These are phyloP conservation scores for Mugil cephalus DNA, from an alignment of 2,113 vertebrate genomes.

Conservation along the genomic window DNA sequence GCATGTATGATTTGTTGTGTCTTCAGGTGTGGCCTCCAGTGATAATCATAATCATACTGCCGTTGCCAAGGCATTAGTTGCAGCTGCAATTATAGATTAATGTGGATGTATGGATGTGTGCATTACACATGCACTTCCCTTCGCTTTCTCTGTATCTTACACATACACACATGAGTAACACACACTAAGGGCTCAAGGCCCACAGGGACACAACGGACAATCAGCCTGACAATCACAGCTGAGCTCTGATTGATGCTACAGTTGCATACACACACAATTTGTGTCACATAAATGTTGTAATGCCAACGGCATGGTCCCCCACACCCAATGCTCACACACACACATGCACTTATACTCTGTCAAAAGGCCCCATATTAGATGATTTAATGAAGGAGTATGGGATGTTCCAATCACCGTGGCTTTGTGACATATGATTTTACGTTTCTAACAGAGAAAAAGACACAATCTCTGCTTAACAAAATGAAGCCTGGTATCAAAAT, in stretches of 20 bases:
- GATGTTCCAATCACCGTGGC: constrained; percentile 32
- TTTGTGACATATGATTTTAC: constrained; percentile 10
- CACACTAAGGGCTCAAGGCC: constrained; percentile 60
- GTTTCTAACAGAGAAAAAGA: constrained; percentile 9
- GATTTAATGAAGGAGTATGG: constrained; percentile 49
- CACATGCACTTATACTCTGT: constrained; percentile 20
- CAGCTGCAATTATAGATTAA: constrained; percentile 73
- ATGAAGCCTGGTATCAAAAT: neutral
- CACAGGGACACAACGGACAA: constrained; percentile 69
- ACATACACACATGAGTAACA: constrained; percentile 52
- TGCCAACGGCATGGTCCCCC: constrained; percentile 40
- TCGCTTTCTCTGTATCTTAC: constrained; percentile 9
- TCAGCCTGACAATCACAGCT: constrained; percentile 78
- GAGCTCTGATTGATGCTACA: constrained; percentile 76
- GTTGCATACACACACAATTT: constrained; percentile 56
- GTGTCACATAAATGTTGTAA: constrained; percentile 44
- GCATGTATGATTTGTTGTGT: constrained; percentile 73
- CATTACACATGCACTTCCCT: constrained; percentile 34
- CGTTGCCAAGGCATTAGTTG: constrained; percentile 61
- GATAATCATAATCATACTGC: constrained; percentile 71
- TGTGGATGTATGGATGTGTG: constrained; percentile 65
- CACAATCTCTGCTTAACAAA: neutral
- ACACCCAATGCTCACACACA: constrained; percentile 18
- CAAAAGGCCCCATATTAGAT: constrained; percentile 25
- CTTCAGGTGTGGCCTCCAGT: constrained; percentile 75